Conservation (phyloP, 2,888 invertebrate species). For the Acleris cristana region DNA sequence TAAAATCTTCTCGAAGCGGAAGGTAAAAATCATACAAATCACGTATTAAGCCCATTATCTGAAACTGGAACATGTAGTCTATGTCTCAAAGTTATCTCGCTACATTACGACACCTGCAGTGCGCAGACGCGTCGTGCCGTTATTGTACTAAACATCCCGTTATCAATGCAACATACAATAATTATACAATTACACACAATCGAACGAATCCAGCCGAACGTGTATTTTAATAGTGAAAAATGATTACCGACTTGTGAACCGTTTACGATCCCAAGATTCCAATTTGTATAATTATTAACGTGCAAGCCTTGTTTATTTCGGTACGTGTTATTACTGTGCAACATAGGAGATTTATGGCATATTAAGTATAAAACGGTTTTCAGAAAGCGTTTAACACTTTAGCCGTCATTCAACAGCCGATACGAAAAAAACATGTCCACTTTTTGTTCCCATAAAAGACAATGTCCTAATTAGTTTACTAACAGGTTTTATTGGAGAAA, state of each 20-base stretch:
- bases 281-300: conserved; percentile 68
- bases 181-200: conserved; percentile 49
- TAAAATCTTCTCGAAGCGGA: too few species aligned
- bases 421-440: conserved; percentile 21
- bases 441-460: conserved; percentile 6
- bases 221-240: conserved; percentile 71
- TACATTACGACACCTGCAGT: conserved; percentile 42
- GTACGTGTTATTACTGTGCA: conserved; percentile 50
- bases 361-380: conserved; percentile 60
- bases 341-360: conserved; percentile 58
- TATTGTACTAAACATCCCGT: conserved; percentile 61
- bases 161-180: conserved; percentile 61
- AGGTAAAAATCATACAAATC: too few species aligned
- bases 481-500: conserved; percentile 11
- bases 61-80: too few species aligned
- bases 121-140: conserved; percentile 37
- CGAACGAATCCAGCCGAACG: conserved; percentile 56
- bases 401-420: conserved; percentile 17
- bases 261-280: conserved; percentile 60
- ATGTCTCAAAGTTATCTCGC: conserved; percentile 1
- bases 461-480: conserved; percentile 31
- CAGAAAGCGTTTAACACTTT: conserved; percentile 46
- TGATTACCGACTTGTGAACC: conserved; percentile 56
- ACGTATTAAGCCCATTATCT: too few species aligned
- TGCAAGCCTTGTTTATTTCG: conserved; percentile 64